A percentile compares a stretch with the other conserved stretches of the same genome.
These are phyloP conservation scores for Copsychus sechellarum DNA, from an alignment of 2,113 vertebrate species.

Conservation along the genomic window DNA sequence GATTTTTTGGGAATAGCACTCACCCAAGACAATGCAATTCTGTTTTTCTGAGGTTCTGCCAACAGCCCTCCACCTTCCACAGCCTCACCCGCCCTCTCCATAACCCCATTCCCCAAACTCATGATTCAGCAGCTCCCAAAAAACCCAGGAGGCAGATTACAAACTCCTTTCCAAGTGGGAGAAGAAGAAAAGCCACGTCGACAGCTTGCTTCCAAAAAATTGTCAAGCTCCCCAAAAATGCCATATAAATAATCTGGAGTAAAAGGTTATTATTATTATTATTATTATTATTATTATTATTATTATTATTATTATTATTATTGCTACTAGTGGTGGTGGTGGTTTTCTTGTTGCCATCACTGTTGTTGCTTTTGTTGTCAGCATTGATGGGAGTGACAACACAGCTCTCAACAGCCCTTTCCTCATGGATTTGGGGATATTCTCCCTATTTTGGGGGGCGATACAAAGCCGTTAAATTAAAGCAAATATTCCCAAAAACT, in stretches of 20 bases:
- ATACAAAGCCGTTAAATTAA: accelerated
- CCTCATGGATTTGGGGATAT: not conserved
- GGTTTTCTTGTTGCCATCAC: not conserved
- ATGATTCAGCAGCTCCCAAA: conserved; percentile 15
- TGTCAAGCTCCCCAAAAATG: not conserved
- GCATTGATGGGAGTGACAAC: not conserved
- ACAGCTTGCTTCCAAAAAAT: not conserved
- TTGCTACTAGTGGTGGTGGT: not conserved
- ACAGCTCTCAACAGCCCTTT: not conserved
- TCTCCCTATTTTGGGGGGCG: accelerated
- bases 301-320: not conserved
- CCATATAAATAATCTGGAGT: not conserved
- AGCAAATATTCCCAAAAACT: accelerated
- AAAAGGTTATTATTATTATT: not conserved
- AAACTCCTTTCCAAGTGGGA: not conserved
- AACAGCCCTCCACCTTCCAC: not conserved
- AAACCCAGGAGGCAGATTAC: not conserved
- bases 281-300: not conserved
- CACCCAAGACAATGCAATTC: not conserved
- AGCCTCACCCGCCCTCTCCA: not conserved
- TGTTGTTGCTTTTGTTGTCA: not conserved
- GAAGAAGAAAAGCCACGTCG: not conserved
- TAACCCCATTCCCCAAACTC: not conserved
- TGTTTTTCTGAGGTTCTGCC: not conserved
- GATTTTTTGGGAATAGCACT: not conserved